Conservation (phyloP, 2,888 invertebrate genomes). For the Sarcophaga caerulescens region DNA sequence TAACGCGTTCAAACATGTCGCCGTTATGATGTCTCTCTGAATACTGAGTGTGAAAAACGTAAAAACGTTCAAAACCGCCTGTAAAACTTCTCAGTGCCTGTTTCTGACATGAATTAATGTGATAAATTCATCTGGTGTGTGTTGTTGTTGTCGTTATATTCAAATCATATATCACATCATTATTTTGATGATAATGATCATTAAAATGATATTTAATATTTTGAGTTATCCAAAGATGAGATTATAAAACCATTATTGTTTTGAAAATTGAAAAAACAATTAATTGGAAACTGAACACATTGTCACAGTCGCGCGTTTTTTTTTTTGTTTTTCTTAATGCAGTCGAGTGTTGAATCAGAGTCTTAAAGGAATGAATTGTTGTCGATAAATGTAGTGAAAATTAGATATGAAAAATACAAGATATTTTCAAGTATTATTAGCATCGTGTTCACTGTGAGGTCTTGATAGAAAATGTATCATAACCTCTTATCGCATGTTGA, state of each 20-base stretch:
- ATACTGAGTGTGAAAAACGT: slow-evolving; percentile 53
- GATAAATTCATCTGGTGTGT: background rate
- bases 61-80: background rate
- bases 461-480: too few relatives aligned
- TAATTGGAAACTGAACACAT: slow-evolving; percentile 46
- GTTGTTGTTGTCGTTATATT: slow-evolving; percentile 24
- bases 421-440: background rate
- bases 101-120: slow-evolving; percentile 54
- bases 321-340: slow-evolving; percentile 20
- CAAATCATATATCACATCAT: slow-evolving; percentile 41
- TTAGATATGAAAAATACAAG: background rate
- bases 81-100: background rate
- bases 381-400: background rate
- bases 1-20: slow-evolving; percentile 54
- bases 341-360: slow-evolving; percentile 41
- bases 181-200: slow-evolving; percentile 44
- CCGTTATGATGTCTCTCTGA: slow-evolving; percentile 58
- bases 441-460: too few relatives aligned
- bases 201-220: slow-evolving; percentile 64
- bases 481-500: too few relatives aligned
- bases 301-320: slow-evolving; percentile 55
- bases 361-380: slow-evolving; percentile 26
- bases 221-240: slow-evolving; percentile 3
- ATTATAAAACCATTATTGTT: slow-evolving; percentile 47
- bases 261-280: slow-evolving; percentile 36